phyloP scores from a whole-genome alignment of 2,113 vertebrate species.

The Cavia aperea region DNA sequence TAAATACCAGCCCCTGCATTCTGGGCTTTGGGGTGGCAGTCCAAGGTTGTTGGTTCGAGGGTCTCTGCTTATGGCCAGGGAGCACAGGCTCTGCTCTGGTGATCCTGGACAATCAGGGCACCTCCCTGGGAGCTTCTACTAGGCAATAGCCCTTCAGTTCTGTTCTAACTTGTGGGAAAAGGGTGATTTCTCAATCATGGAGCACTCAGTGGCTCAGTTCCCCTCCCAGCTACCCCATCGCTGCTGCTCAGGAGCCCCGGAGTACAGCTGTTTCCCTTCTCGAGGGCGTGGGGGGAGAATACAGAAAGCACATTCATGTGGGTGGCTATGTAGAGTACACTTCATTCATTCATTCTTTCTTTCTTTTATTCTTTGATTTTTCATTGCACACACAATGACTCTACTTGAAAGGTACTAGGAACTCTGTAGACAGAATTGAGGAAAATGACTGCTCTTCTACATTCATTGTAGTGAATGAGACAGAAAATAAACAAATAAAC shows the following conservation, averaged over 20 bases:
- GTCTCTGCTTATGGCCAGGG: not conserved
- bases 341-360: not conserved
- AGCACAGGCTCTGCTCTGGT: slow-evolving; percentile 3
- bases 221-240: slow-evolving; percentile 55
- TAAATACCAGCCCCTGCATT: not conserved
- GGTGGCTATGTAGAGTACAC: not conserved
- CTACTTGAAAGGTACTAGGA: not conserved
- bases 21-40: not conserved
- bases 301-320: slow-evolving; percentile 46
- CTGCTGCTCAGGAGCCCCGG: slow-evolving; percentile 45
- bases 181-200: slow-evolving; percentile 63
- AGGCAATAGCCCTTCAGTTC: slow-evolving; percentile 57
- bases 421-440: not conserved
- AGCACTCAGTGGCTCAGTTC: slow-evolving; percentile 59
- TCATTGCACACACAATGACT: not conserved
- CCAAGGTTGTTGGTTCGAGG: not conserved
- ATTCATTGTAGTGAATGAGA: not conserved
- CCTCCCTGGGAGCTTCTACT: slow-evolving; percentile 43
- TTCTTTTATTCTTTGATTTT: not conserved
- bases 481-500: not conserved
- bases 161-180: slow-evolving; percentile 60
- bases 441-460: not conserved
- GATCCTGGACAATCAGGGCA: slow-evolving; percentile 6
- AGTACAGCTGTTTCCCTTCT: slow-evolving; percentile 63
- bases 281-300: not conserved